Evolutionary conservation across 2,113 vertebrate genomes (phyloP), one percentile per base, ranked within the genome.

Genomic region (Petrocephalus zakoni): DNA sequence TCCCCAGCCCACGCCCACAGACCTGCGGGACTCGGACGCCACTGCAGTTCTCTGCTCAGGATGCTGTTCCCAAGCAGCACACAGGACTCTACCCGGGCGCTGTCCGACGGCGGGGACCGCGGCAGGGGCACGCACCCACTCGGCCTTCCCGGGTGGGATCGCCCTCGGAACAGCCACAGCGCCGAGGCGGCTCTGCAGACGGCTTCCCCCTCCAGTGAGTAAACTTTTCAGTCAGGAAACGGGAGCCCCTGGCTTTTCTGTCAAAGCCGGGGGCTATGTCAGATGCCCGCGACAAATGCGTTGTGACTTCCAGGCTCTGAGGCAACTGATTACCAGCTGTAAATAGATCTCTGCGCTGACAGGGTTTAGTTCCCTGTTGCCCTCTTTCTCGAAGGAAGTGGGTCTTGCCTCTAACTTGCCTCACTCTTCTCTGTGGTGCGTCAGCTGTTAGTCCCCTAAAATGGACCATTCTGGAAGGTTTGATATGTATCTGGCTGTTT

Each of bases 81-180:
- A 58, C 97, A 97, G 94, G 97, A 99, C 91, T 95, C 85, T 52
- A 94, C 97, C 92, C 95, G 97, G 93, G 96, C 96, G 94, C 95
- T 97, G 90, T 95, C 96, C 46, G 97, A 97, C 89, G 94, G 97
- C 94, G 95, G 96, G 1, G 97, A 99, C 94, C 95, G 99, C 95
- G 98, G 97, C 96, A 97, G 98, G 95, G 98, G 98, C 96, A 97
- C 98, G 93, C 98, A 98, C 93, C 98, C 98, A 55, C 97, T 99
- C 90, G 97, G 95, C 92, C 94, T 99, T 93, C 97, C 97, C 0
- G 96, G 97, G 93, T 99, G 97, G 98, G 97, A 99, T 94, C 96
- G 97, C 94, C 97, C 98, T 56, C 99, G 98, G 98, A 99, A 97
- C 96, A 98, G 96, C 95, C 97, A 97, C 93, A 97, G 98, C 90